Conservation (phyloP, 2,797 vertebrate genomes). For the Coreius guichenoti region DNA sequence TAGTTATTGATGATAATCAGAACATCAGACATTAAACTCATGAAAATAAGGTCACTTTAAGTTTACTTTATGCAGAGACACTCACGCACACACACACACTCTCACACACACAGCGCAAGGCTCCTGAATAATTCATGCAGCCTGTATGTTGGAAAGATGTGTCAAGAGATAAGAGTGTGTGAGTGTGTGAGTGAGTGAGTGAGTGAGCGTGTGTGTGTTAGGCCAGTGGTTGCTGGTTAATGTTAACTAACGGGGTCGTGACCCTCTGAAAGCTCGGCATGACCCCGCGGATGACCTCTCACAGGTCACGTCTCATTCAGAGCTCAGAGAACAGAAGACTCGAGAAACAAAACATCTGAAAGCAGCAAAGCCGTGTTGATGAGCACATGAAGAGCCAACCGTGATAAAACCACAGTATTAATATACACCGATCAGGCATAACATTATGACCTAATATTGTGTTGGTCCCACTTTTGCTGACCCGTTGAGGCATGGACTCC, state of each 20-base stretch:
- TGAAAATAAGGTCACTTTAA: too few relatives aligned
- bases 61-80: neutral
- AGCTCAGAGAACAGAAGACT: neutral
- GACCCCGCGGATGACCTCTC: neutral
- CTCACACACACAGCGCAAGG: slow-evolving; percentile 10
- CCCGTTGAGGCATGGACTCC: too few relatives aligned
- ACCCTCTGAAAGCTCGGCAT: slow-evolving; percentile 17
- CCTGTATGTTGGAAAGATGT: slow-evolving; percentile 25
- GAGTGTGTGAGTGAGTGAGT: neutral
- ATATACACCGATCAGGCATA: too few relatives aligned
- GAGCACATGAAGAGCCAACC: neutral
- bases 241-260: slow-evolving; percentile 10
- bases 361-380: neutral
- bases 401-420: too few relatives aligned
- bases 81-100: neutral
- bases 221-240: slow-evolving; percentile 24
- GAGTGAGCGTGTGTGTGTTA: neutral
- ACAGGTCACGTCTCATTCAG: neutral
- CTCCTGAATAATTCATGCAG: slow-evolving; percentile 40
- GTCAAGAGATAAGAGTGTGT: neutral
- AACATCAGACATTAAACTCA: neutral
- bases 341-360: neutral
- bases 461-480: too few relatives aligned
- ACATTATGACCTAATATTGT: too few relatives aligned
- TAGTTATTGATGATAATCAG: neutral